A percentile compares a stretch with the other conserved stretches of the same genome.
Conservation (phyloP, 2,797 vertebrate genomes). For the Sebastes taczanowskii region DNA sequence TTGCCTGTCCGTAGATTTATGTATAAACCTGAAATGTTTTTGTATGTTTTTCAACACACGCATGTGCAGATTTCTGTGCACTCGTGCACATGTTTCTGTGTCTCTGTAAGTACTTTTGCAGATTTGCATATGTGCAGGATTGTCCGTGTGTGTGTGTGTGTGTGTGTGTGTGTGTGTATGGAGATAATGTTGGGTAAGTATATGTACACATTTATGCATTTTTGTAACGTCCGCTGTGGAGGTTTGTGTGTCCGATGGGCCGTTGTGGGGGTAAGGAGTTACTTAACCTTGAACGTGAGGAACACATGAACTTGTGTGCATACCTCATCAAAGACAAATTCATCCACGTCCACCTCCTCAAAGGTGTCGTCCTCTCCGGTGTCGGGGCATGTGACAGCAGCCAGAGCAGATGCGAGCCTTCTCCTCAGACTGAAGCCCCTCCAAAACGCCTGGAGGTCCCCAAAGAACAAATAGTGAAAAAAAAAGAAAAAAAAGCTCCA, state of each 20-base stretch:
- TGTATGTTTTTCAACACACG: background rate
- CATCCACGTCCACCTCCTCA: constrained; percentile 89
- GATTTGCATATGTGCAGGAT: background rate
- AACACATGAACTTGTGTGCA: constrained; percentile 31
- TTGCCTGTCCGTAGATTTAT: background rate
- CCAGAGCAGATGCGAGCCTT: constrained; percentile 88
- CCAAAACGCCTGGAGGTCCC: constrained; percentile 91
- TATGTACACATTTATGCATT: background rate
- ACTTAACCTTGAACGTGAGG: constrained; percentile 15
- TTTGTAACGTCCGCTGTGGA: background rate
- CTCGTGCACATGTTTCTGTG: background rate
- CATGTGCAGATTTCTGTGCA: background rate
- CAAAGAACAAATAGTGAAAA: constrained; percentile 34
- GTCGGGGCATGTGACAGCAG: constrained; percentile 68
- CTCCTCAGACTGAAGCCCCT: constrained; percentile 89
- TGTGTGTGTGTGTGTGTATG: background rate
- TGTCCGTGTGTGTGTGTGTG: too few species aligned
- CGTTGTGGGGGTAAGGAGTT: background rate
- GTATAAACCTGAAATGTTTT: background rate
- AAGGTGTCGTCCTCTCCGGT: constrained; percentile 86
- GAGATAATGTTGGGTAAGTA: background rate
- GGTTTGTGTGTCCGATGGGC: background rate
- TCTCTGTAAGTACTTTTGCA: background rate
- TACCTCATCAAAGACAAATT: constrained; percentile 91
- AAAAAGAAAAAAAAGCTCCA: constrained; percentile 38